phyloP scores from a whole-genome alignment of 2,888 invertebrate genomes.

The Carabus problematicus region DNA sequence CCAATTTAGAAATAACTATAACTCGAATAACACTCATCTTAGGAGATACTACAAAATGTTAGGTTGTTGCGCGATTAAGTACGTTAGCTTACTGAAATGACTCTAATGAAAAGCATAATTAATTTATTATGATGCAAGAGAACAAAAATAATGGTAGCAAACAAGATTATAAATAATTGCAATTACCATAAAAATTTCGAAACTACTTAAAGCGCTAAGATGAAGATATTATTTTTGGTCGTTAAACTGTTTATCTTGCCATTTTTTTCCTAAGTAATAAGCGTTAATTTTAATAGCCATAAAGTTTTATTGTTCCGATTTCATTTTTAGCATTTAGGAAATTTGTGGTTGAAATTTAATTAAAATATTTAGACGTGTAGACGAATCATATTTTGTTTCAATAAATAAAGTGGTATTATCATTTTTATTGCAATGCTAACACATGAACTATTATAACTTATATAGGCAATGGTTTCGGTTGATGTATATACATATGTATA shows the following conservation, averaged over 20 bases:
- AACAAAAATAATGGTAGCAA: slow-evolving; percentile 7
- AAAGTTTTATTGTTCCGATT: neutral
- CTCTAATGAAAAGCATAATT: neutral
- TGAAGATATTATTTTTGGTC: slow-evolving; percentile 3
- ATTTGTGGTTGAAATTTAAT: no score
- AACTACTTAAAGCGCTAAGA: slow-evolving; percentile 12
- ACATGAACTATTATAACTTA: no score
- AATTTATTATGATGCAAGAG: neutral
- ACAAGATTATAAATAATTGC: slow-evolving; percentile 25
- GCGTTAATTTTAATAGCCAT: slow-evolving; percentile 25
- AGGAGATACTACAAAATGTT: neutral
- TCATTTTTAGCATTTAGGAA: no score
- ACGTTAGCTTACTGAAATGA: neutral
- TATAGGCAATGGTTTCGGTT: no score
- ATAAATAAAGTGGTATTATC: no score
- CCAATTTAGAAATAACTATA: no score
- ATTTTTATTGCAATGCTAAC: no score
- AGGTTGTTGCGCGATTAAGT: neutral
- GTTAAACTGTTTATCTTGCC: slow-evolving; percentile 24
- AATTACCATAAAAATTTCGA: slow-evolving; percentile 24
- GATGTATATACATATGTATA: no score
- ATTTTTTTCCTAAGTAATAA: slow-evolving; percentile 26
- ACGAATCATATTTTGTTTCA: no score
- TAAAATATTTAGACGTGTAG: no score
- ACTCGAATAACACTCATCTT: no score